Base-by-base conservation (phyloP, 1,140 invertebrate genomes). In the Drosophila kepulauana region DNA sequence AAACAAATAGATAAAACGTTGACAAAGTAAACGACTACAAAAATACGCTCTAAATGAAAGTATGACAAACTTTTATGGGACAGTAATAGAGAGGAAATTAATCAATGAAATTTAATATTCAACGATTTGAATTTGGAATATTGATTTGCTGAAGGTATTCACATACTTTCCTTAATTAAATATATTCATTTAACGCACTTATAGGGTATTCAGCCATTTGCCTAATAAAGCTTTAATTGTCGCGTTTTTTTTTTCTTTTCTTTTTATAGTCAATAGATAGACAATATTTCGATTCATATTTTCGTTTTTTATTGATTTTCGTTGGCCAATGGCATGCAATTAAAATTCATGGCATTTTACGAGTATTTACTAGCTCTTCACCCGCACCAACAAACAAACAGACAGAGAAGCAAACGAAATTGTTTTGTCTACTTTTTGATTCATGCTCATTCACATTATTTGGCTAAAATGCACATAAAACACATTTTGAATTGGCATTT, bases 181-280 rank as follows among this genome's bases (percentile, higher is more conserved):
- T 33, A 33, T 33, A 7, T 7, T 33, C 30, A 7, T 7, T 33
- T 33, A 6, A 7, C 30, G 5, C 30, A 33, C 30, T 33, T 33
- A 33, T 7, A 63, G 48, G 61, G 61, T 48, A 79, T 43, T 16
- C 38, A 46, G 11, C 38, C 56, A 49, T 48, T 68, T 67, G 61
- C 48, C 63, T 85, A 81, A 85, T 81, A 70, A 86, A 78, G 56
- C 71, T 76, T 87, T 82, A 87, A 77, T 82, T 79, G 75, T 57
- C 70, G 62, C 20, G 20, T 20, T 20, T 20, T 20, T 16, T 52
- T 54, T 75, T 46, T 48, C 46, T 3, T 33, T 11, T 3, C n/a
- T 51, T 52, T 54, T 35, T 15, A 35, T 54, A 8, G 28, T 15
- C 51, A 54, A 33, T 54, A 35, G 54, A 54, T 59, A 41, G 68